These are phyloP conservation scores for Panagrolaimus sp. DNA, from an alignment of 1,140 invertebrate species.

Conservation along the genomic window DNA sequence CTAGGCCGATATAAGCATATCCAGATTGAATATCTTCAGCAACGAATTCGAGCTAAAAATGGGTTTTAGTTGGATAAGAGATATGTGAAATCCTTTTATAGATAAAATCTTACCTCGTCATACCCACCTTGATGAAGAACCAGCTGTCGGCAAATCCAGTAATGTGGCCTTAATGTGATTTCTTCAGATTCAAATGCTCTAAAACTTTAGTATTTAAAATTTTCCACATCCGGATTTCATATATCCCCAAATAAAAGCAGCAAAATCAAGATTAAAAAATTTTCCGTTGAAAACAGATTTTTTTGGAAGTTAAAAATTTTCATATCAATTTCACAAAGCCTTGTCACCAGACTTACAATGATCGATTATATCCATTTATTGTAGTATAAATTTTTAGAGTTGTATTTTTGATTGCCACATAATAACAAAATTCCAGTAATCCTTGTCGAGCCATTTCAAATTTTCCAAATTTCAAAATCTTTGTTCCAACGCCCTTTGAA, in stretches of 20 bases:
- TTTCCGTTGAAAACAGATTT: no score
- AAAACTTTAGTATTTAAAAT: neutral
- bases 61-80: neutral
- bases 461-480: constrained; percentile 26
- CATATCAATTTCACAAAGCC: no score
- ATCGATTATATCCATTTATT: constrained; percentile 21
- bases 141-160: constrained; percentile 36
- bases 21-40: constrained; percentile 32
- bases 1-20: constrained; percentile 32
- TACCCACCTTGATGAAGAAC: constrained; percentile 28
- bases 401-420: constrained; percentile 19
- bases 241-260: no score
- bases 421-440: constrained; percentile 42
- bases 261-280: no score
- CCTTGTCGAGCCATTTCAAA: constrained; percentile 29
- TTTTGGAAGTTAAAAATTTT: no score
- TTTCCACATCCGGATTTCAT: no score
- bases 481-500: constrained; percentile 31
- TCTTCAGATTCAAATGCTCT: constrained; percentile 12
- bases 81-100: no score
- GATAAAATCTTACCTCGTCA: constrained; percentile 35
- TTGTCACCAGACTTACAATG: constrained; percentile 22
- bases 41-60: constrained; percentile 31
- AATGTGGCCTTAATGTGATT: neutral
- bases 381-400: constrained; percentile 20